Conservation (phyloP, 2,113 vertebrate genomes). For the Alexandromys fortis region DNA sequence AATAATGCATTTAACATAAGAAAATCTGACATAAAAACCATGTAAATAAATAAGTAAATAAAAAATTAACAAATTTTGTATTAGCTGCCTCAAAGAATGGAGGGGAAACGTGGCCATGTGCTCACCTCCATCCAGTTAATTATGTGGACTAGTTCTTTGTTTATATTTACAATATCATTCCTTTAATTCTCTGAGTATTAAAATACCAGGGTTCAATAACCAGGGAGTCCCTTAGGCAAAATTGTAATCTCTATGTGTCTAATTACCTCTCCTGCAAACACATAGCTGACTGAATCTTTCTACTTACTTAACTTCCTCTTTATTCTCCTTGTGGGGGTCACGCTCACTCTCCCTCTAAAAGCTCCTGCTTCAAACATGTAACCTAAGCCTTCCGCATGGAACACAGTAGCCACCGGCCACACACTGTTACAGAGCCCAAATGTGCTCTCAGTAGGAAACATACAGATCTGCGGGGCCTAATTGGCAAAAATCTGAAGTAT, state of each 20-base stretch:
- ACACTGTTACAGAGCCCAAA: not conserved
- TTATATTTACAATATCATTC: not conserved
- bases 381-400: not conserved
- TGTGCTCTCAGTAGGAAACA: not conserved
- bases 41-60: slow-evolving; percentile 8
- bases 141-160: not conserved
- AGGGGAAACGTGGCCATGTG: not conserved
- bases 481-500: not conserved
- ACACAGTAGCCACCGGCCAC: not conserved
- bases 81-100: not conserved
- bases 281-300: not conserved
- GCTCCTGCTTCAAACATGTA: not conserved
- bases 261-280: not conserved
- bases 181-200: not conserved
- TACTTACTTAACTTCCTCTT: slow-evolving; percentile 16
- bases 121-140: not conserved
- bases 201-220: not conserved
- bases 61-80: not conserved
- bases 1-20: not conserved
- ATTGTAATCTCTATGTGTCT: not conserved
- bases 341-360: not conserved
- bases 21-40: slow-evolving; percentile 52
- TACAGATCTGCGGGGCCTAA: not conserved
- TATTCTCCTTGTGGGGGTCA: not conserved
- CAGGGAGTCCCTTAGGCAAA: slow-evolving; percentile 39